phyloP scores from a whole-genome alignment of 2,888 invertebrate genomes.

The Rugalucina vietnamica region DNA sequence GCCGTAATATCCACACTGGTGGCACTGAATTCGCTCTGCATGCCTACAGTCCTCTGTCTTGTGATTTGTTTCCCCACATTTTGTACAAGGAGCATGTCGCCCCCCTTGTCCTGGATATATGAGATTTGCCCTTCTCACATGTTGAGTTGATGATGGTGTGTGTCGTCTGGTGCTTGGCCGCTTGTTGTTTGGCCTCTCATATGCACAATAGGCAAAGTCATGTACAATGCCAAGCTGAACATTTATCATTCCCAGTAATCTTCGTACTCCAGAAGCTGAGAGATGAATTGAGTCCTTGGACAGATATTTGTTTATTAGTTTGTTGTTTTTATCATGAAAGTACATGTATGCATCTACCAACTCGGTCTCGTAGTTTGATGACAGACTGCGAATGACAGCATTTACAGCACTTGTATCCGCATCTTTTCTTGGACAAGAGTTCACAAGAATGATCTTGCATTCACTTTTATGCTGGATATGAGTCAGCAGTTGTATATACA shows the following conservation, averaged over 20 bases:
- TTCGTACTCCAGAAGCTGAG: background rate
- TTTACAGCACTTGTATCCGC: background rate
- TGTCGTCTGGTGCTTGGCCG: background rate
- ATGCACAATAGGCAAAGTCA: background rate
- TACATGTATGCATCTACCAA: background rate
- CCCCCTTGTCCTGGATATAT: background rate
- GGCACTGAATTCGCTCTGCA: background rate
- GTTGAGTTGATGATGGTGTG: too few species aligned
- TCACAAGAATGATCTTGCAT: background rate
- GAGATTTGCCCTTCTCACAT: too few species aligned
- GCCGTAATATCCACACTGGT: background rate
- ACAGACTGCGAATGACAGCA: background rate
- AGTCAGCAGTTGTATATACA: background rate
- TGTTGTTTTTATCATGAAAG: background rate
- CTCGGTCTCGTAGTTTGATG: background rate
- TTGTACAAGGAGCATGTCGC: background rate
- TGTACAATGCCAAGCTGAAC: background rate
- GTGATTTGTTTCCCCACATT: constrained; percentile 1
- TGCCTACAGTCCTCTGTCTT: background rate
- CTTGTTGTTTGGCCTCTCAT: background rate
- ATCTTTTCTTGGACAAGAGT: background rate
- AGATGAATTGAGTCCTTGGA: background rate
- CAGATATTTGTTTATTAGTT: background rate
- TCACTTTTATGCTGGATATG: background rate
- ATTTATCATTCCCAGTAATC: background rate